These are phyloP conservation scores for Apteryx owenii DNA, from an alignment of 2,113 vertebrate genomes.

Conservation along the genomic window DNA sequence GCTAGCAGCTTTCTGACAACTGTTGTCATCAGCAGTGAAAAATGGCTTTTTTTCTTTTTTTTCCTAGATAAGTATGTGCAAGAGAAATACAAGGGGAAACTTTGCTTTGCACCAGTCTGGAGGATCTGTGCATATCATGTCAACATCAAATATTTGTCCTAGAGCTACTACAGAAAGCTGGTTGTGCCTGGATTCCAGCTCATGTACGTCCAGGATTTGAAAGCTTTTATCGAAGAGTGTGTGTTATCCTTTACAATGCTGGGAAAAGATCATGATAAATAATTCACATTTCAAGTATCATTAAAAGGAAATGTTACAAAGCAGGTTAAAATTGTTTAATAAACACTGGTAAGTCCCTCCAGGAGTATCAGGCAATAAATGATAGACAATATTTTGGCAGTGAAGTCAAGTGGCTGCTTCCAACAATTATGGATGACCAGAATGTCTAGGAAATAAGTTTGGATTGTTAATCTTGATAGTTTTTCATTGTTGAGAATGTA, in stretches of 20 bases:
- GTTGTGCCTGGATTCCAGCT: neutral
- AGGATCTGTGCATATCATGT: neutral
- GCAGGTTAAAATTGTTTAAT: constrained; percentile 15
- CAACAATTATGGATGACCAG: neutral
- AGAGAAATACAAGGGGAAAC: neutral
- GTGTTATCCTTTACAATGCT: neutral
- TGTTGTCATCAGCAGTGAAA: neutral
- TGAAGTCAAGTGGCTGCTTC: constrained; percentile 5
- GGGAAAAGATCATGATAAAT: neutral
- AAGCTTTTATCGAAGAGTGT: neutral
- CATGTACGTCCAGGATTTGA: accelerated
- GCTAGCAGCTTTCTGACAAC: neutral
- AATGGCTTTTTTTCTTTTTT: neutral
- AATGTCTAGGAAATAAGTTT: neutral
- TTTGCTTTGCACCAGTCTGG: neutral
- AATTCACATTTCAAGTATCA: neutral
- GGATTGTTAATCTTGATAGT: neutral
- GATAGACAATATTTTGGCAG: constrained; percentile 39
- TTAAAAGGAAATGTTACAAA: neutral
- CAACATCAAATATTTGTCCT: neutral
- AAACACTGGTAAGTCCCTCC: neutral
- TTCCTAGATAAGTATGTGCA: neutral
- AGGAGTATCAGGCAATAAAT: constrained; percentile 37
- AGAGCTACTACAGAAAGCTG: neutral
- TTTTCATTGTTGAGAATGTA: neutral